Evolutionary conservation across 2,113 vertebrate genomes (phyloP), one percentile per base, ranked within the genome.

Genomic region (Eretmochelys imbricata): DNA sequence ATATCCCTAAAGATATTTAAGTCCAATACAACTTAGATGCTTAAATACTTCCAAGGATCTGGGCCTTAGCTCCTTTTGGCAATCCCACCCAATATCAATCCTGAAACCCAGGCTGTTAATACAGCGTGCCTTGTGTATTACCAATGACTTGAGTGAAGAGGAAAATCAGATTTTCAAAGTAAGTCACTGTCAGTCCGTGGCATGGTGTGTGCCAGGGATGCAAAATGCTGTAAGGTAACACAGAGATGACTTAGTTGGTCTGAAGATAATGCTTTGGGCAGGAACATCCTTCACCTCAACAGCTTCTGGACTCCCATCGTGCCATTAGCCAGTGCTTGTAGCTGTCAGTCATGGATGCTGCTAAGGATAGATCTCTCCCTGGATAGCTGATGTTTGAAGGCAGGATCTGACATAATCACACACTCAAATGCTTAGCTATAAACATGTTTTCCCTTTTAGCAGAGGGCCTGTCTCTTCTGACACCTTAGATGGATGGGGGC

Each of bases 211-310:
- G 59, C 59, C 1, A 1, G 75, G 80, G 48, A 17, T 35, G 22
- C 49, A 49, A 14, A 54, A n/a, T 12, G 11, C 1, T 0, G 46
- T 46, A 17, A 49, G 89, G 27, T 53, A 78, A 59, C 11, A 59
- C 42, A 14, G 42, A 19, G 82, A 49, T 84, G 82, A 65, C 82
- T 84, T 65, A 53, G 50, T 35, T 55, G n/a, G 53, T 48, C 22
- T 81, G 50, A 69, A 46, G 59, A 25, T 25, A 38, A 54, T 48
- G 53, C 72, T 84, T 35, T 1, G 8, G 84, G 17, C 72, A 0
- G 3, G 27, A 35, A 5, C 0, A 0, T 82, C 81, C 76, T 72
- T 82, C 62, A 1, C 13, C 76, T 31, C 2, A 0, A 38, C n/a
- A 16, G 14, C 4, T 29, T 1, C 6, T 54, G 12, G 75, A 27